Percentiles rank a stretch among this genome's conserved stretches.
phyloP scores from a whole-genome alignment of 1,140 invertebrate species.

The Zeugodacus cucurbitae region DNA sequence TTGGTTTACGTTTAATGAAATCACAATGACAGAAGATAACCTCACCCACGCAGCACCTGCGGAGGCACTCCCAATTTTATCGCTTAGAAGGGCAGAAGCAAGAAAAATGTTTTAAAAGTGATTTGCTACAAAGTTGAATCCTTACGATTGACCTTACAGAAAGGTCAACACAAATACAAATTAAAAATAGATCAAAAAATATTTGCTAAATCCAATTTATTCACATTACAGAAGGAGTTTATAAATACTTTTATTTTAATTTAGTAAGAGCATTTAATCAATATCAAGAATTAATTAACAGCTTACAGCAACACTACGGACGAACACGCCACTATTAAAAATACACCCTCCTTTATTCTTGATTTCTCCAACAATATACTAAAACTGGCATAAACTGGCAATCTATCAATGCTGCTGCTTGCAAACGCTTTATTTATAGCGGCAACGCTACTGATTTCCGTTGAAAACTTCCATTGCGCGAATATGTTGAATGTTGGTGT shows the following conservation, averaged over 20 bases:
- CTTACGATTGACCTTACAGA: not conserved
- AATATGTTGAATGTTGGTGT: not conserved
- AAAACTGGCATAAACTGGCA: not conserved
- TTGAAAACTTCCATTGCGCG: not conserved
- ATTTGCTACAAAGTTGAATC: not conserved
- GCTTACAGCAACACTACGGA: not conserved
- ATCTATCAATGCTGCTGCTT: not conserved
- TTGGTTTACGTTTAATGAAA: not conserved
- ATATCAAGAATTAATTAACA: not conserved
- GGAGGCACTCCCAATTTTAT: not conserved
- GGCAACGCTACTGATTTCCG: not conserved
- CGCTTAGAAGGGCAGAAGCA: not conserved
- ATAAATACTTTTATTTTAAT: not conserved
- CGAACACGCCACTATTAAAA: not conserved
- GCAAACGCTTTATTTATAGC: not conserved
- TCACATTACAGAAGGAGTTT: not conserved
- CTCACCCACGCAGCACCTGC: not conserved
- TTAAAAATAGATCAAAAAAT: no score
- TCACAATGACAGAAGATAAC: not conserved
- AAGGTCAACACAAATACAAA: not conserved
- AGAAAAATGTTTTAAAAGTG: not conserved
- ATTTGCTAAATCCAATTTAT: not conserved
- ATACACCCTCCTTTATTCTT: not conserved
- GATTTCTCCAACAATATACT: no score
- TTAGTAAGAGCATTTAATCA: not conserved